These are phyloP conservation scores for Melanogrammus aeglefinus DNA, from an alignment of 2,797 vertebrate genomes.

Conservation along the genomic window DNA sequence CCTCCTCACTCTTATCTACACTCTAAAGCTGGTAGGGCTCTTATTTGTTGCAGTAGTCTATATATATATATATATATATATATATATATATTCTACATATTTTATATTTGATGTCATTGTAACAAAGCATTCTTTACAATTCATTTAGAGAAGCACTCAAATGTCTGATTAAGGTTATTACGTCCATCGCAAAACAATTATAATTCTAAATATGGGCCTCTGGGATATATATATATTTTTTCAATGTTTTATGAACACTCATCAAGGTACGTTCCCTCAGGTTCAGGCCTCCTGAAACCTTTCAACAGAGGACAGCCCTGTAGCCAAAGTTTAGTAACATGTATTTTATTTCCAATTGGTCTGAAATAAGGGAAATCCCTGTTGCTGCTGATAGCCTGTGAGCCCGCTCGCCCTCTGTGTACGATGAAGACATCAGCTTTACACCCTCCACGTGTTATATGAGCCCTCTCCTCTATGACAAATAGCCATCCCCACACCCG, in stretches of 20 bases:
- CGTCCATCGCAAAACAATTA: background rate
- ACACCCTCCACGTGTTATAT: slow-evolving; percentile 83
- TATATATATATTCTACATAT: background rate
- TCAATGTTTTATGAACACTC: background rate
- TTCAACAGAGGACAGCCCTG: background rate
- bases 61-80: background rate
- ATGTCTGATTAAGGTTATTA: background rate
- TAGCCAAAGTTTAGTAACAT: background rate
- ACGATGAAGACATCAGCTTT: slow-evolving; percentile 95
- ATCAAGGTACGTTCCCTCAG: background rate
- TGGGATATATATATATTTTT: background rate
- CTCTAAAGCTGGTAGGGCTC: background rate
- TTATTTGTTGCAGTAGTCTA: background rate
- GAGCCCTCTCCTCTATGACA: slow-evolving; percentile 86
- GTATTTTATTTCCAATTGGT: background rate
- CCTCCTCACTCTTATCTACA: background rate
- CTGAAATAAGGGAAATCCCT: background rate
- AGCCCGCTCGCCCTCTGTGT: slow-evolving; percentile 79
- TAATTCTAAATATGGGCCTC: background rate
- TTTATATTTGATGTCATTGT: no score
- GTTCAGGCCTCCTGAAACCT: background rate
- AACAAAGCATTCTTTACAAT: no score
- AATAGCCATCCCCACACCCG: slow-evolving; percentile 73
- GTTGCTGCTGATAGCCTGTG: slow-evolving; percentile 64
- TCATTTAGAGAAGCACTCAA: no score